Evolutionary conservation across 2,797 vertebrate species (phyloP), one percentile per base, ranked within the genome.

Genomic region (Pelochelys cantorii): DNA sequence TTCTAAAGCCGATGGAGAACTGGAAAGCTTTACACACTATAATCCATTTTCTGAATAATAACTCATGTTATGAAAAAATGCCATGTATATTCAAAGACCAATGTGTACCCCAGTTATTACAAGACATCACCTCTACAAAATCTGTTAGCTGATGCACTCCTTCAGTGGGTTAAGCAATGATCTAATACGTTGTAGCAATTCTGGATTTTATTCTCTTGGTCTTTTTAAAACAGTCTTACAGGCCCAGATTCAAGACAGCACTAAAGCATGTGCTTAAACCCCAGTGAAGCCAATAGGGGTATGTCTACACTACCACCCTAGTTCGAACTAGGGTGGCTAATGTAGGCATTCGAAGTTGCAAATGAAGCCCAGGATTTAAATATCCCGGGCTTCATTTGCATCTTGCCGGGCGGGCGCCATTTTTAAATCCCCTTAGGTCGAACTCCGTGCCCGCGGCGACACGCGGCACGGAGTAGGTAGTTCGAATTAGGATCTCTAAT

Each of bases 131-230:
- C 87, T 82, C 90, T 87, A 59, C 54, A 92, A 91, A 96, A 95
- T 94, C 96, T 93, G 94, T 92, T 95, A 95, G 95, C 91, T 92
- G 93, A 78, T 71, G 94, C 90, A 88, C 37, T 77, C 42, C 94
- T 0, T 34, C 17, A 4, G 15, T 20, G n/a, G 0, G 81, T n/a
- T 34, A 86, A 86, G 92, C 88, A 93, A 90, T 57, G 1, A 86
- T 95, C 91, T 94, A 86, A 62, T 82, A 27, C 4, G 68, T 88
- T 59, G 84, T 85, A 94, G 79, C 85, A 94, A 92, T 68, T 82
- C 94, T 89, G 11, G 86, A 80, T 95, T 96, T 92, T 86, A 37
- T 11, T 65, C 23, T 52, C 42, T 14, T 29, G 2, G 65, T 18
- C n/a, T 22, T 71, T 34, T 37, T 71, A 89, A 96, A 81, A 2